Conservation (phyloP, 2,888 invertebrate genomes). For the Cataglyphis albicans region DNA sequence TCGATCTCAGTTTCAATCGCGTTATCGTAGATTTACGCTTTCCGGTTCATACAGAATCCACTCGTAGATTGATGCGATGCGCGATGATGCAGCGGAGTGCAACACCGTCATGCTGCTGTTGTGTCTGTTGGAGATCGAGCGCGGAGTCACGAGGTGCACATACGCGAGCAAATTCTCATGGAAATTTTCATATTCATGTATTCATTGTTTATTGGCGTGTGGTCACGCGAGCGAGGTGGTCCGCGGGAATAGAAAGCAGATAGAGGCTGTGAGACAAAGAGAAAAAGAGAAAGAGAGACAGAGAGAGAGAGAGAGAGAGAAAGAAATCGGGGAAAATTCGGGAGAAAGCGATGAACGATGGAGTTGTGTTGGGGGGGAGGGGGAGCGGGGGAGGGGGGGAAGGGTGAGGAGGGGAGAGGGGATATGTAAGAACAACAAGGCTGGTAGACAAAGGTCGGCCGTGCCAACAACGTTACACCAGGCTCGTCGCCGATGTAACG, state of each 20-base stretch:
- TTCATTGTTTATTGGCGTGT: constrained; percentile 81
- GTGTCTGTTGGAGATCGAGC: constrained; percentile 30
- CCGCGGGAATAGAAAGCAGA: constrained; percentile 15
- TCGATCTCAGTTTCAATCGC: not conserved
- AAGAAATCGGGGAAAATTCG: not conserved
- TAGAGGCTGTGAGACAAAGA: not conserved
- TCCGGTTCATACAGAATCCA: constrained; percentile 11
- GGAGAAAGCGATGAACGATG: not conserved
- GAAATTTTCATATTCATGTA: constrained; percentile 83
- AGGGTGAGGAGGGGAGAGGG: constrained; percentile 6
- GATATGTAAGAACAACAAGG: constrained; percentile 74
- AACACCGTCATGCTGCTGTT: constrained; percentile 26
- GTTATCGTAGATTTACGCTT: constrained; percentile 11
- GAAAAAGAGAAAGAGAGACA: not conserved
- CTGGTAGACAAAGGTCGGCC: constrained; percentile 55
- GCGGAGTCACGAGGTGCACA: constrained; percentile 51
- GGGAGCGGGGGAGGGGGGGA: constrained; percentile 14
- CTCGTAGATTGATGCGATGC: constrained; percentile 34
- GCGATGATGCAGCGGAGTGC: constrained; percentile 41
- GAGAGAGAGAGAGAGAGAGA: not conserved
- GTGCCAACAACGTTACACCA: constrained; percentile 3
- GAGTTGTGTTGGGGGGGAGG: constrained; percentile 51
- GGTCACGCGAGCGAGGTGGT: constrained; percentile 49
- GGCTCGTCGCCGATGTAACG: constrained; percentile 32
- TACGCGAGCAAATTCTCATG: constrained; percentile 71